Conservation (phyloP, 2,797 vertebrate species). For the Tauraco hartlaubi region DNA sequence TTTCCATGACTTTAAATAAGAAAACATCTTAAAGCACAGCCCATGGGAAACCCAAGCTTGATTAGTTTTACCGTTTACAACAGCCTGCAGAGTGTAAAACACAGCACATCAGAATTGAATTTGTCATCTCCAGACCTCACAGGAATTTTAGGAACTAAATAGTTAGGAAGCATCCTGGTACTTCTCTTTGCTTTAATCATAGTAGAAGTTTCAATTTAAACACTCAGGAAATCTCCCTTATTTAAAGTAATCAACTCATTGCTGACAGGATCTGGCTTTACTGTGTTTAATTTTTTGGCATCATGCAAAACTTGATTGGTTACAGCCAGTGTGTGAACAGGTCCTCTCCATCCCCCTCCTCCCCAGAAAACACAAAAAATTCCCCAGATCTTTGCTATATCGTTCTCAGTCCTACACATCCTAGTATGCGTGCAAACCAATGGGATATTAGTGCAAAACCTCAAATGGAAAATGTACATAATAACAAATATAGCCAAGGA, state of each 20-base stretch:
- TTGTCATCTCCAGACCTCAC: slow-evolving; percentile 88
- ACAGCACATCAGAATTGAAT: slow-evolving; percentile 87
- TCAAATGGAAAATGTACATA: slow-evolving; percentile 41
- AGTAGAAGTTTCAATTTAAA: slow-evolving; percentile 87
- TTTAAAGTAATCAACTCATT: slow-evolving; percentile 87
- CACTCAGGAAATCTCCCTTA: slow-evolving; percentile 89
- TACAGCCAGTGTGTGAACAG: slow-evolving; percentile 75
- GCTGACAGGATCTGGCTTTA: slow-evolving; percentile 83
- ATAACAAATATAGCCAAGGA: background rate
- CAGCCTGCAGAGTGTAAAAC: slow-evolving; percentile 87
- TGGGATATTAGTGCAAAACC: slow-evolving; percentile 16
- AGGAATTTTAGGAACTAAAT: slow-evolving; percentile 87
- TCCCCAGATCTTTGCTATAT: slow-evolving; percentile 57
- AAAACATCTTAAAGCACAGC: slow-evolving; percentile 80
- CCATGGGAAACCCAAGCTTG: slow-evolving; percentile 85
- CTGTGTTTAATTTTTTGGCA: slow-evolving; percentile 85
- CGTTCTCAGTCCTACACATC: slow-evolving; percentile 11
- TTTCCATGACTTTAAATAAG: slow-evolving; percentile 83
- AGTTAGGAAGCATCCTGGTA: slow-evolving; percentile 85
- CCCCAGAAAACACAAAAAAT: slow-evolving; percentile 26
- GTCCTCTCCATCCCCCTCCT: slow-evolving; percentile 10
- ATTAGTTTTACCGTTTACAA: slow-evolving; percentile 85
- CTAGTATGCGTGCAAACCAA: slow-evolving; percentile 12
- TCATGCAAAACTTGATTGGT: slow-evolving; percentile 83
- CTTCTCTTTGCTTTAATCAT: slow-evolving; percentile 87